These are phyloP conservation scores for Sarcophaga variegata DNA, from an alignment of 2,888 invertebrate genomes.

Conservation along the genomic window DNA sequence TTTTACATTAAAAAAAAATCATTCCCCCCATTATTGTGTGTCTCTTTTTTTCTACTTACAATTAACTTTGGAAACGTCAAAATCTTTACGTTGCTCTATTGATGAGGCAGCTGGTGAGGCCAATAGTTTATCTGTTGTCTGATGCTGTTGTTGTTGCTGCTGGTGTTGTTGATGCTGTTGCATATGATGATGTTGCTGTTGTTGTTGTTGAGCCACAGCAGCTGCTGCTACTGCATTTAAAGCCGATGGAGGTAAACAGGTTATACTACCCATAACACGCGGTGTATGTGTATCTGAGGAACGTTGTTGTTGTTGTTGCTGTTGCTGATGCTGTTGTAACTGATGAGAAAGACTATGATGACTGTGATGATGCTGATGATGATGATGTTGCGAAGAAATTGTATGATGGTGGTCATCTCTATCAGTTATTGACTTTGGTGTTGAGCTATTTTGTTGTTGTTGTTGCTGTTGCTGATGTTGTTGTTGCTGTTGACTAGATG, in stretches of 20 bases:
- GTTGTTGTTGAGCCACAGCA: slow-evolving; percentile 67
- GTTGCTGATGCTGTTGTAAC: slow-evolving; percentile 46
- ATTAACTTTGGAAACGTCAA: slow-evolving; percentile 82
- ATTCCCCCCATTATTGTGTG: not conserved
- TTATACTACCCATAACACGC: slow-evolving; percentile 77
- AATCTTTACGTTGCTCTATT: slow-evolving; percentile 75
- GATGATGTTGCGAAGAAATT: slow-evolving; percentile 70
- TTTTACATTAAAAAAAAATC: not conserved
- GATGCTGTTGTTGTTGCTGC: slow-evolving; percentile 72
- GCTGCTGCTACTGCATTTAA: slow-evolving; percentile 70
- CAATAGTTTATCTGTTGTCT: slow-evolving; percentile 73
- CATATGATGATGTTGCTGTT: slow-evolving; percentile 56
- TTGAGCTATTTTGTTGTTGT: slow-evolving; percentile 55
- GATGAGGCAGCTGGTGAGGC: slow-evolving; percentile 75
- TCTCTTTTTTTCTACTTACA: slow-evolving; percentile 77
- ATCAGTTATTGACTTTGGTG: slow-evolving; percentile 71
- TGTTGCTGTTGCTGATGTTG: slow-evolving; percentile 49
- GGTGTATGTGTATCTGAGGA: slow-evolving; percentile 72
- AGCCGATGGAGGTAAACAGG: slow-evolving; percentile 77
- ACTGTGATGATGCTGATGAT: slow-evolving; percentile 62
- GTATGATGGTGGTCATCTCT: slow-evolving; percentile 68
- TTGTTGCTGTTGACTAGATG: slow-evolving; percentile 58
- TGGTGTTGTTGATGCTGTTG: slow-evolving; percentile 54
- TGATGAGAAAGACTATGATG: slow-evolving; percentile 64
- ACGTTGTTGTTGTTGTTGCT: slow-evolving; percentile 64